Base-by-base conservation (phyloP, 2,797 vertebrate genomes). In the Gouania willdenowi region DNA sequence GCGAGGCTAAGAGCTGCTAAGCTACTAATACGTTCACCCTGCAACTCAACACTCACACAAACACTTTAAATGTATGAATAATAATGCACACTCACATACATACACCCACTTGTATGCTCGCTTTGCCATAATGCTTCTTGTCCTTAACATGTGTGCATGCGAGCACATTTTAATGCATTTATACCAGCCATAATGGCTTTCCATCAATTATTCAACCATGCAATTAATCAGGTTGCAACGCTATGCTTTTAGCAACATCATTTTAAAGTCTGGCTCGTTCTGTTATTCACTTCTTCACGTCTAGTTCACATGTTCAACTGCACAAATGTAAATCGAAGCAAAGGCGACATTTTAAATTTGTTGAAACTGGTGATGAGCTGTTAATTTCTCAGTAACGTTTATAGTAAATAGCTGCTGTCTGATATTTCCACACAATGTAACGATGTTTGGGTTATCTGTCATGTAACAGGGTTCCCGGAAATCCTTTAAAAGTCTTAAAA, bases 161-260 rank as follows among this genome's bases (percentile, higher is more conserved):
- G 14, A 15, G 50, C 54, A 53, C 44, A 62, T 60, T 66, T 60
- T 40, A 17, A 53, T 55, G 57, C 64, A 57, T 69, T 65, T 52
- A 65, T 35, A 51, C 39, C 24, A 48, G 26, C 63, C 2, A 3
- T 68, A 61, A 68, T 66, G 60, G 60, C 67, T 68, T 71, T 67
- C 42, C 68, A 65, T 77, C 67, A 75, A 66, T 77, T 79, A 79
- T 77, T 79, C 58, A 71, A 31, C 25, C 58, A 39, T 66, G 55
- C 72, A 77, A 65, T 79, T 62, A 71, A 66, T 68, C 61, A 48
- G 48, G 23, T 47, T 36, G 23, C 49, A 60, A 68, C 59, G 47
- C 32, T 48, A 10, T 46, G 41, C 52, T 70, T 67, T 71, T 46
- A 55, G 46, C 44, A 40, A 39, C 54, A 33, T 57, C 22, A 45